These are phyloP conservation scores for Scomberomorus guttatus DNA, from an alignment of 2,797 vertebrate species.

Conservation along the genomic window DNA sequence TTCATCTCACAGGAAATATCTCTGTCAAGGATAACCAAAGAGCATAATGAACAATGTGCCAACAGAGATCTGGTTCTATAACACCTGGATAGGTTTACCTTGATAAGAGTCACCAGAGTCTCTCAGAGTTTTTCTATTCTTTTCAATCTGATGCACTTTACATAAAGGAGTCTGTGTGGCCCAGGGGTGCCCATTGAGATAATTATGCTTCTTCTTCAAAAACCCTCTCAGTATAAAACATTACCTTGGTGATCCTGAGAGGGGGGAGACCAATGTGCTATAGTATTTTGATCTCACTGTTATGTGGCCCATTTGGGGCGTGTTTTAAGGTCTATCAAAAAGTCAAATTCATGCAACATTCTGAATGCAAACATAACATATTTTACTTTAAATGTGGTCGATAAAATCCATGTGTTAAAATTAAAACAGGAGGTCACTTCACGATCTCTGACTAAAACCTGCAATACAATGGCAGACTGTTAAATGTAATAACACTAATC, in stretches of 20 bases:
- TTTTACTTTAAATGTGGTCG: background rate
- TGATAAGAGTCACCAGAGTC: conserved; percentile 63
- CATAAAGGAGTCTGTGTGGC: conserved; percentile 66
- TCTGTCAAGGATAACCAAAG: conserved; percentile 42
- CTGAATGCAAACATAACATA: background rate
- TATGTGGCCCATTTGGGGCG: background rate
- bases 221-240: conserved; percentile 39
- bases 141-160: conserved; percentile 58
- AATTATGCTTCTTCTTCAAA: conserved; percentile 45
- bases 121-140: conserved; percentile 41
- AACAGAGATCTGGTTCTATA: conserved; percentile 58
- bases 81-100: conserved; percentile 73
- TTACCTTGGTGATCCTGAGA: conserved; percentile 9
- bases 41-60: conserved; percentile 60
- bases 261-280: no score
- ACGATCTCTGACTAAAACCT: conserved; percentile 19
- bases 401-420: conserved; percentile 1
- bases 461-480: conserved; percentile 45
- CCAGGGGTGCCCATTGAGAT: conserved; percentile 24
- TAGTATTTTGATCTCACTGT: background rate
- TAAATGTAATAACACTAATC: conserved; percentile 49
- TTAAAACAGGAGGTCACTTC: conserved; percentile 12
- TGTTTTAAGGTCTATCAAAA: conserved; percentile 5
- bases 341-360: background rate
- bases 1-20: conserved; percentile 57